Evolutionary conservation across 2,797 vertebrate genomes (phyloP).

Genomic region (Cheirogaleus major): DNA sequence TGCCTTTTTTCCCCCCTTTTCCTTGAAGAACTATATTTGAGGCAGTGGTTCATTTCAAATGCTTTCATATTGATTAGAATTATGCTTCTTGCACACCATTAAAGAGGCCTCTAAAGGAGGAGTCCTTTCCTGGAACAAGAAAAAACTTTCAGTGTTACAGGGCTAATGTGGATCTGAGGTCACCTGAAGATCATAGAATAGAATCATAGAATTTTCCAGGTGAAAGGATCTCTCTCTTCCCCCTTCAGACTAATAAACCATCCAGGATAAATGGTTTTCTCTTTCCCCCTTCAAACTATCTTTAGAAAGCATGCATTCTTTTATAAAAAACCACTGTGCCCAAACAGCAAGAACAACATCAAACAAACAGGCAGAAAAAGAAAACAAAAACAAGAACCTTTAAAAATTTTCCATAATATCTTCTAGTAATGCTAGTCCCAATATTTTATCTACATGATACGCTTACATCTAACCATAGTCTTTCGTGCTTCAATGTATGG

Average conservation of each 20-base stretch:
- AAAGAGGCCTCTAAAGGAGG: not conserved
- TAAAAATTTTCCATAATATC: not conserved
- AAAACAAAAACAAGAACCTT: not conserved
- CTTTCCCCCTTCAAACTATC: not conserved
- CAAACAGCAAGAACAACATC: not conserved
- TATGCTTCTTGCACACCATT: not conserved
- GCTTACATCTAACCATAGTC: not conserved
- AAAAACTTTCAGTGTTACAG: not conserved
- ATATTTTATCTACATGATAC: not conserved
- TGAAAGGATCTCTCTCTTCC: not conserved
- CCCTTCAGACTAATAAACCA: not conserved
- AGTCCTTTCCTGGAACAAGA: not conserved
- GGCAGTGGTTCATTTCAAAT: slow-evolving; percentile 19
- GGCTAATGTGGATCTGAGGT: not conserved
- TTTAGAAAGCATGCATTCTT: slow-evolving; percentile 16
- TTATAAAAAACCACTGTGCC: not conserved
- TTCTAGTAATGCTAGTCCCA: not conserved
- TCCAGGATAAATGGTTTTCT: not conserved
- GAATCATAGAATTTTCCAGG: not conserved
- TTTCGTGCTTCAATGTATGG: not conserved
- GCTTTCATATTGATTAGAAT: slow-evolving; percentile 35
- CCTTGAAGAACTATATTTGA: not conserved
- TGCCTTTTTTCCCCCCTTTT: not conserved
- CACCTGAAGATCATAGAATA: not conserved
- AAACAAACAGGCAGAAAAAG: not conserved